phyloP scores from a whole-genome alignment of 1,140 invertebrate species.

The Leguminivora glycinivorella region DNA sequence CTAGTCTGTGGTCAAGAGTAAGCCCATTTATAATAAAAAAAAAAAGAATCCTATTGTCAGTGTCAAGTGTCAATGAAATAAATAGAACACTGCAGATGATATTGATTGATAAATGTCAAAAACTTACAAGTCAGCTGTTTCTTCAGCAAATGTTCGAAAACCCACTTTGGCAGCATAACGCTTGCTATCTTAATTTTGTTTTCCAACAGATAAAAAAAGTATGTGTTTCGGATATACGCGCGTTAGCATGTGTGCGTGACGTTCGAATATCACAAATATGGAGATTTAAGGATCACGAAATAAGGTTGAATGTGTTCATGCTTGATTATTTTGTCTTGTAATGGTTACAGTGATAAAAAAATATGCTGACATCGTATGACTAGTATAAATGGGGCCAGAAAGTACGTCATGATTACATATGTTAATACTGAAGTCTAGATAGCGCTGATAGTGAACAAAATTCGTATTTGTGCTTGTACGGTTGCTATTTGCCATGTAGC shows the following conservation, averaged over 20 bases:
- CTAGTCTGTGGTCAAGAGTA: too few species aligned
- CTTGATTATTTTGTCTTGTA: background rate
- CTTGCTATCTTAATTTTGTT: constrained; percentile 4
- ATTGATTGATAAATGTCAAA: background rate
- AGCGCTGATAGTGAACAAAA: background rate
- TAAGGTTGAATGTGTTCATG: background rate
- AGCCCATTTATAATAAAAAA: too few species aligned
- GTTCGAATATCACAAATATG: background rate
- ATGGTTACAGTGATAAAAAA: constrained; percentile 1
- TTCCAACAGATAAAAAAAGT: background rate
- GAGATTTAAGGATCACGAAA: background rate
- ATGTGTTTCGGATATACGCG: background rate
- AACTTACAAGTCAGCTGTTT: background rate
- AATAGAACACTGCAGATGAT: background rate
- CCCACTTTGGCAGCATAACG: background rate
- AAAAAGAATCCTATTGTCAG: too few species aligned
- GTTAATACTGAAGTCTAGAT: background rate
- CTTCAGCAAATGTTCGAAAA: background rate
- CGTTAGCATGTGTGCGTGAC: background rate
- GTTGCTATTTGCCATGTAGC: too few species aligned
- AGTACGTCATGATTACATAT: background rate
- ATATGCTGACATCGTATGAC: background rate
- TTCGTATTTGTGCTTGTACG: background rate
- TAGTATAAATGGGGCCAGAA: background rate
- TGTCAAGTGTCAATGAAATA: background rate